Evolutionary conservation across 2,113 vertebrate species (phyloP).

Genomic region (Dipodomys merriami): DNA sequence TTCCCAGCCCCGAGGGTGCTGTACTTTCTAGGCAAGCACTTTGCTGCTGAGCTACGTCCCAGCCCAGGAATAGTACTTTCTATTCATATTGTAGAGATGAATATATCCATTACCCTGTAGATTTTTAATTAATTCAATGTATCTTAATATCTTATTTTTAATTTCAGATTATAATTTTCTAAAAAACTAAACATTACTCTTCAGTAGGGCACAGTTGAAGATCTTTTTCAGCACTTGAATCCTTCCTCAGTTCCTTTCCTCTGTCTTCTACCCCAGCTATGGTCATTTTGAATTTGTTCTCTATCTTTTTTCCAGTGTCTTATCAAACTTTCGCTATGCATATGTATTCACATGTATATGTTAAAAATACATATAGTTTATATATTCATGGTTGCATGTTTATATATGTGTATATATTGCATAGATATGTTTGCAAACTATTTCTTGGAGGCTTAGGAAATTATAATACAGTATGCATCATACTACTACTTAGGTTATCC

Average conservation of each 20-base stretch:
- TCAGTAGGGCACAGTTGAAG: not conserved
- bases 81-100: not conserved
- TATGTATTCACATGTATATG: not conserved
- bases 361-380: too few species aligned
- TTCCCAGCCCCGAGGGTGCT: too few species aligned
- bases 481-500: too few species aligned
- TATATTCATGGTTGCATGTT: too few species aligned
- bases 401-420: too few species aligned
- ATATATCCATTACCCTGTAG: not conserved
- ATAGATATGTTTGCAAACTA: too few species aligned
- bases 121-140: not conserved
- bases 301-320: not conserved
- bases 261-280: not conserved
- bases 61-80: too few species aligned
- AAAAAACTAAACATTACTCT: too few species aligned
- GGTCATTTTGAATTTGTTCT: not conserved
- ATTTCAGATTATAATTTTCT: not conserved
- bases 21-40: too few species aligned
- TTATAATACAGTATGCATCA: too few species aligned
- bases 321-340: not conserved
- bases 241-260: not conserved
- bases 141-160: not conserved
- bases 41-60: too few species aligned
- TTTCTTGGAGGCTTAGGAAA: too few species aligned
- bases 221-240: not conserved